Evolutionary conservation across 2,113 vertebrate genomes (phyloP).

Genomic region (Delphinapterus leucas): DNA sequence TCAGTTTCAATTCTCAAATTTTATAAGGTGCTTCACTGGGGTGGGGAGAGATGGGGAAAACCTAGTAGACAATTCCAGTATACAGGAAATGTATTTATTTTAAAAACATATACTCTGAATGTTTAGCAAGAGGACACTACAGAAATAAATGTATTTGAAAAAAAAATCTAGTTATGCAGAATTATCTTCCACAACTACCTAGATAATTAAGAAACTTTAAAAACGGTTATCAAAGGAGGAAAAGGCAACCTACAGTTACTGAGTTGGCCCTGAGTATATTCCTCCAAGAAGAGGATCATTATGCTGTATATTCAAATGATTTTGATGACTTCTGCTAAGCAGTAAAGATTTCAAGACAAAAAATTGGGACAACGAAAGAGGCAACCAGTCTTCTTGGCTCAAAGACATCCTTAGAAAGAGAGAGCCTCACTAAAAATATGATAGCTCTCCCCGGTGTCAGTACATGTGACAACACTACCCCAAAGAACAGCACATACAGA

Average conservation of each 20-base stretch:
- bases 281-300: background rate
- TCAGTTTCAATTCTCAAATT: conserved; percentile 20
- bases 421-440: background rate
- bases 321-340: background rate
- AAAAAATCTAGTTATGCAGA: background rate
- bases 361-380: background rate
- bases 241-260: background rate
- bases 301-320: background rate
- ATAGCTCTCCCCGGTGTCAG: background rate
- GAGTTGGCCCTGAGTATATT: background rate
- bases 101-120: background rate
- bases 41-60: background rate
- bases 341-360: background rate
- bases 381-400: background rate
- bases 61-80: background rate
- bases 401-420: background rate
- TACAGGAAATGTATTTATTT: background rate
- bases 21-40: background rate
- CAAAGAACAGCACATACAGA: background rate
- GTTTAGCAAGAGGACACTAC: background rate
- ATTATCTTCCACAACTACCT: background rate
- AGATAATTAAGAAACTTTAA: background rate
- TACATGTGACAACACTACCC: background rate
- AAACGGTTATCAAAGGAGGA: background rate
- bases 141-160: conserved; percentile 15